Percentiles rank a stretch among this genome's conserved stretches.
phyloP scores from a whole-genome alignment of 2,113 vertebrate species.

The Scalopus aquaticus region DNA sequence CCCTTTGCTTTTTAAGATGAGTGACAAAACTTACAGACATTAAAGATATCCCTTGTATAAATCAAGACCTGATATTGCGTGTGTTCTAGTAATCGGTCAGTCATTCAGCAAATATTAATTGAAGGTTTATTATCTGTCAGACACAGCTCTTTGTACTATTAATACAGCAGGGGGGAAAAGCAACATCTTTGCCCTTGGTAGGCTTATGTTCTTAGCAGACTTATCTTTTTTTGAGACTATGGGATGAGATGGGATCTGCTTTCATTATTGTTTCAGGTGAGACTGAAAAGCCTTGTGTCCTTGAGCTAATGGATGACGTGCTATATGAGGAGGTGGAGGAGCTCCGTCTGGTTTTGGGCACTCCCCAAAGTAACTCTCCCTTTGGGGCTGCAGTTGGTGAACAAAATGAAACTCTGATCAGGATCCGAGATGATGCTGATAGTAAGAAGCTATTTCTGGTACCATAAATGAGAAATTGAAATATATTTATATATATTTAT shows the following conservation, averaged over 20 bases:
- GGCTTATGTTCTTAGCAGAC: rapidly evolving
- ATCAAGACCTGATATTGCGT: not conserved
- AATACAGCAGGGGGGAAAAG: not conserved
- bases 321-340: constrained; percentile 94
- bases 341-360: constrained; percentile 93
- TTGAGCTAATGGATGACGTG: constrained; percentile 89
- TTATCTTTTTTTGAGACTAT: rapidly evolving
- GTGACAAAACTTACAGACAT: not conserved
- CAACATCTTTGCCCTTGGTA: not conserved
- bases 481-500: not conserved
- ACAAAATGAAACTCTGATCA: constrained; percentile 93
- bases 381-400: constrained; percentile 93
- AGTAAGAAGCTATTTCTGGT: constrained; percentile 86
- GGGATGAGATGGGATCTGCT: not conserved
- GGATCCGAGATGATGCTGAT: constrained; percentile 92
- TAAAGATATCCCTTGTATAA: not conserved
- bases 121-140: not conserved
- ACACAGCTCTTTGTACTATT: not conserved
- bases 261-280: constrained; percentile 87
- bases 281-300: constrained; percentile 90
- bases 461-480: not conserved
- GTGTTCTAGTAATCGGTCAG: not conserved
- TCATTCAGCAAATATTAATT: not conserved
- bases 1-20: not conserved
- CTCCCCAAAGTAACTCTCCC: constrained; percentile 90